These are phyloP conservation scores for Ceratina japonica DNA, from an alignment of 1,140 invertebrate genomes.

Conservation along the genomic window DNA sequence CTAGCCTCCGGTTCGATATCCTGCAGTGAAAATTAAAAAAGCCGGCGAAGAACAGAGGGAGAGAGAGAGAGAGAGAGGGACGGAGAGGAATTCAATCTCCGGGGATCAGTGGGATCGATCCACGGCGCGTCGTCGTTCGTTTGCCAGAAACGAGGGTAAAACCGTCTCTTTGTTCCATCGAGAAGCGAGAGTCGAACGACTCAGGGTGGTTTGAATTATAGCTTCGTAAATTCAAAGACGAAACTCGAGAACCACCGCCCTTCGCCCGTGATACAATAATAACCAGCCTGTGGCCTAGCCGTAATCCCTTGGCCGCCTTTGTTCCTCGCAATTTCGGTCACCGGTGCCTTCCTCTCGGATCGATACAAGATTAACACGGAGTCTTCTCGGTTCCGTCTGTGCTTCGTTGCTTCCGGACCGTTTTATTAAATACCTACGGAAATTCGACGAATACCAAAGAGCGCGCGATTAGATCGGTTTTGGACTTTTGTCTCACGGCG, in stretches of 20 bases:
- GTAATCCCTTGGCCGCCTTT: constrained; percentile 39
- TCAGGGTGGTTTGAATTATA: constrained; percentile 66
- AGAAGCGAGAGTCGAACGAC: not conserved
- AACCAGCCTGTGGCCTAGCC: constrained; percentile 17
- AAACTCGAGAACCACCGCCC: constrained; percentile 51
- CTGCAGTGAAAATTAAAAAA: constrained; percentile 28
- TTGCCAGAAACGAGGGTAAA: constrained; percentile 36
- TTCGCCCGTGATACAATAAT: constrained; percentile 55
- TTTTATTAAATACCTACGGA: too few relatives aligned
- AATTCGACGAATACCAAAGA: too few relatives aligned
- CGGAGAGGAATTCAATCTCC: constrained; percentile 24
- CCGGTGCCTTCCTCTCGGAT: not conserved
- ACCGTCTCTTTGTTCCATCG: constrained; percentile 50
- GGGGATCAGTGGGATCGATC: constrained; percentile 32
- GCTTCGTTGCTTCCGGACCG: too few relatives aligned
- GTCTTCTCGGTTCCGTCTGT: too few relatives aligned
- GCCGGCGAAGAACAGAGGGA: not conserved
- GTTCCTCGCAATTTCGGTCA: constrained; percentile 48
- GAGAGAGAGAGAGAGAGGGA: not conserved
- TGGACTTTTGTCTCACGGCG: too few relatives aligned
- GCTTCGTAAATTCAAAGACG: constrained; percentile 68
- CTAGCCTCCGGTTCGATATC: not conserved
- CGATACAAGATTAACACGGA: constrained; percentile 16
- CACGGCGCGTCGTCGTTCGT: constrained; percentile 38
- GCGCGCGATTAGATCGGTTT: too few relatives aligned